phyloP scores from a whole-genome alignment of 2,113 vertebrate genomes.

The Daboia siamensis region DNA sequence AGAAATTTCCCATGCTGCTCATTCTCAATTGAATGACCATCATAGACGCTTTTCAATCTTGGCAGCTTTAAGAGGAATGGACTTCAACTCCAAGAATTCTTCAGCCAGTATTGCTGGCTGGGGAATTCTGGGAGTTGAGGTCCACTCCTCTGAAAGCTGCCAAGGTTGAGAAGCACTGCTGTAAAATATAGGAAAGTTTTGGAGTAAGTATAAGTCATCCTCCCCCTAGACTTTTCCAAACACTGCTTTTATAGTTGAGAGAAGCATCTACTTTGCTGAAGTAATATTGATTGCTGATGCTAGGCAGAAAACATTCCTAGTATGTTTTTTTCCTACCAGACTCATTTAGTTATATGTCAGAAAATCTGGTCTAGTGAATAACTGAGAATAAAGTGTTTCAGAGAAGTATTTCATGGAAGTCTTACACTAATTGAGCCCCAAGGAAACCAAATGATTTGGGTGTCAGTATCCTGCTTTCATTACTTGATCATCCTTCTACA shows the following conservation, averaged over 20 bases:
- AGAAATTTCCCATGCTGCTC: neutral
- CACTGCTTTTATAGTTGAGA: neutral
- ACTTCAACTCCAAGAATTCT: neutral
- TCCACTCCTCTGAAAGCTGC: neutral
- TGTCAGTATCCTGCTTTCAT: neutral
- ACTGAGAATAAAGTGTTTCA: neutral
- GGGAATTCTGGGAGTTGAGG: neutral
- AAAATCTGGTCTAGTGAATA: neutral
- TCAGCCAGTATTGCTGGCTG: neutral
- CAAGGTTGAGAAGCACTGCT: neutral
- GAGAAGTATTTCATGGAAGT: neutral
- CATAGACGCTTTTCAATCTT: neutral
- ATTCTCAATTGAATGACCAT: neutral
- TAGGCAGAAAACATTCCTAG: neutral
- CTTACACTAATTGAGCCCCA: neutral
- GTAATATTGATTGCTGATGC: neutral
- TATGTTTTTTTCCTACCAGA: neutral
- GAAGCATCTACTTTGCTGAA: neutral
- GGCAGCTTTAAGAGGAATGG: neutral
- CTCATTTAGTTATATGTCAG: neutral
- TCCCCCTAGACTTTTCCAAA: neutral
- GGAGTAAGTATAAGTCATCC: neutral
- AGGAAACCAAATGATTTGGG: neutral
- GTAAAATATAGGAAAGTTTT: neutral
- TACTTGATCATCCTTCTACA: neutral